Conservation (phyloP, 2,797 vertebrate genomes). For the Pseudopleuronectes americanus region DNA sequence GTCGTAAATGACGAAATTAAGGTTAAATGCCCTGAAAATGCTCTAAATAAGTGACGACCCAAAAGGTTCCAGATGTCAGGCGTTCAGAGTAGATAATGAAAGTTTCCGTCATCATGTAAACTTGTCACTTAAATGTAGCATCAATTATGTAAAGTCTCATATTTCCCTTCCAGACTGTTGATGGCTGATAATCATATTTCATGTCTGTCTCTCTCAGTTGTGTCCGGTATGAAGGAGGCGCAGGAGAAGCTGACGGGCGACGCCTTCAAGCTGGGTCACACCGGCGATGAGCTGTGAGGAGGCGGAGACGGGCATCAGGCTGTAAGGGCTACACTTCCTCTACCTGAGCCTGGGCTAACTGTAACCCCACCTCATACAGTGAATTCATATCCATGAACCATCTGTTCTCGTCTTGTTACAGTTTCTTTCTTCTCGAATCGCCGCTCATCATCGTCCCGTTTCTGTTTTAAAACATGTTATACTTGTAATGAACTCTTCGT, state of each 20-base stretch:
- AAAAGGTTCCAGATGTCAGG: too few species aligned
- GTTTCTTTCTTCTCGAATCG: neutral
- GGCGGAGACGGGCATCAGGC: conserved; percentile 28
- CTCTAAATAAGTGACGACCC: too few species aligned
- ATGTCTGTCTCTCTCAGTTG: conserved; percentile 77
- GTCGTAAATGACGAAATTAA: too few species aligned
- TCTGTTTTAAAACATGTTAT: conserved; percentile 20
- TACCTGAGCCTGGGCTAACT: conserved; percentile 29
- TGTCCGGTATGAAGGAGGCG: conserved; percentile 95
- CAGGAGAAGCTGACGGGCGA: conserved; percentile 95
- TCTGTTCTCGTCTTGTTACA: conserved; percentile 11
- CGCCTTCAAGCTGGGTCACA: conserved; percentile 86
- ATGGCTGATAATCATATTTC: too few species aligned
- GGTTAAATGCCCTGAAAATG: too few species aligned
- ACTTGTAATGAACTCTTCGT: conserved; percentile 41
- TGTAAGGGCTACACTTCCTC: conserved; percentile 74
- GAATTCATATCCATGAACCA: conserved; percentile 23
- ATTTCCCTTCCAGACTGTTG: neutral
- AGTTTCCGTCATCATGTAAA: too few species aligned
- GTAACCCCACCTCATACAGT: neutral
- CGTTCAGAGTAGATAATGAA: too few species aligned
- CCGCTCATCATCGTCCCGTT: neutral
- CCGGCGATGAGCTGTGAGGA: conserved; percentile 87
- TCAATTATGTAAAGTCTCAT: too few species aligned
- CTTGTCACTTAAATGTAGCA: too few species aligned